These are phyloP conservation scores for Drosophila jambulina DNA, from an alignment of 1,140 invertebrate species.

Conservation along the genomic window DNA sequence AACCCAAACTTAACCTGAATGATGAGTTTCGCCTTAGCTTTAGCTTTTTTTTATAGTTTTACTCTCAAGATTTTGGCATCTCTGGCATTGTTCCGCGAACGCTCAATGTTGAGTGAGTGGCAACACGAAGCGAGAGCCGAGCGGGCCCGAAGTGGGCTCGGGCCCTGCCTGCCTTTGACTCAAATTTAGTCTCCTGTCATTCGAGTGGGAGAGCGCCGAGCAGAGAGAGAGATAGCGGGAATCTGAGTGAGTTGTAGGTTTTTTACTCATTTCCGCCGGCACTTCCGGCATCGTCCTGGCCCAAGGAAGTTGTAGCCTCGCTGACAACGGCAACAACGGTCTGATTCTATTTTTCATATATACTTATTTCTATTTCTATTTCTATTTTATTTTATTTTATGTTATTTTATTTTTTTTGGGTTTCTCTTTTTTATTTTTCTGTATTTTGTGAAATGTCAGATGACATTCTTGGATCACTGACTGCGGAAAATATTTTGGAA, in stretches of 20 bases:
- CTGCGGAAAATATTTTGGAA: constrained; percentile 43
- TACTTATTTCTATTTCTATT: constrained; percentile 18
- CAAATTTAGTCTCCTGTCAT: constrained; percentile 24
- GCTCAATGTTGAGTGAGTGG: constrained; percentile 40
- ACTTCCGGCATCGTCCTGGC: constrained; percentile 62
- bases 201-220: constrained; percentile 3
- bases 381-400: constrained; percentile 17
- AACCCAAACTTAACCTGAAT: not conserved
- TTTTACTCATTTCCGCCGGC: constrained; percentile 71
- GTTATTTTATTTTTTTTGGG: constrained; percentile 2
- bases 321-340: constrained; percentile 42
- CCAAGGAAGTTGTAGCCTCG: constrained; percentile 74
- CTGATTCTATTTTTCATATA: constrained; percentile 31
- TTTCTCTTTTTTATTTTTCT: constrained; percentile 15
- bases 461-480: constrained; percentile 48
- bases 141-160: constrained; percentile 14
- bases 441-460: constrained; percentile 25
- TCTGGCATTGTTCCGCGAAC: constrained; percentile 5
- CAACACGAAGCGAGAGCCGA: constrained; percentile 23
- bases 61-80: constrained; percentile 1
- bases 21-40: not conserved
- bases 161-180: constrained; percentile 25
- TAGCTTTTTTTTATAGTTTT: not conserved
- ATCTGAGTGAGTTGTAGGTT: constrained; percentile 40
- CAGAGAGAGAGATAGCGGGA: constrained; percentile 10